phyloP scores from a whole-genome alignment of 2,797 vertebrate species.

The Manis javanica region DNA sequence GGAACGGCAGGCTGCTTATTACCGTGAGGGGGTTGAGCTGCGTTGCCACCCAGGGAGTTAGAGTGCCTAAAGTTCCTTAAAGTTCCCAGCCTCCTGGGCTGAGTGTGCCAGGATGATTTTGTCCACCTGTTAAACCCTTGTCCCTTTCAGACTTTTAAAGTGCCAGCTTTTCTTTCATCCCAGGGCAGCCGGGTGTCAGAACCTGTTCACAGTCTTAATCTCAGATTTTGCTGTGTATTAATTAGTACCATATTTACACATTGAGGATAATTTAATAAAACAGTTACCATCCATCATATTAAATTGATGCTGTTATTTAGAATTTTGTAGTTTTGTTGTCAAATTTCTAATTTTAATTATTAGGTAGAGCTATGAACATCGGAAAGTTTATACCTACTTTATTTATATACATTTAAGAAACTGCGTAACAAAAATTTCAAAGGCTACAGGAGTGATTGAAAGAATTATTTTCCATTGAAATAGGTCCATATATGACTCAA shows the following conservation, averaged over 20 bases:
- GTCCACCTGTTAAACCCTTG: too few species aligned
- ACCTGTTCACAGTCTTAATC: too few species aligned
- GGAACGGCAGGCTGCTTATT: too few species aligned
- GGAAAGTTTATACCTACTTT: not conserved
- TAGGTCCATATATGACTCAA: not conserved
- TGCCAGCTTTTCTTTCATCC: too few species aligned
- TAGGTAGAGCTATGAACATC: not conserved
- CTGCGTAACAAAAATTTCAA: not conserved
- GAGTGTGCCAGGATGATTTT: too few species aligned
- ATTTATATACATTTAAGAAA: slow-evolving; percentile 12
- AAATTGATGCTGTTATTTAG: slow-evolving; percentile 19
- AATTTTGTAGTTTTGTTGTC: slow-evolving; percentile 35
- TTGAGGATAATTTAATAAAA: slow-evolving; percentile 11
- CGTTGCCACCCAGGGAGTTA: too few species aligned
- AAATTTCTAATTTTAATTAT: slow-evolving; percentile 7
- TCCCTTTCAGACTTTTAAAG: too few species aligned
- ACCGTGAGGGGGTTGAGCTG: too few species aligned
- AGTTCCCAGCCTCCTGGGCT: too few species aligned
- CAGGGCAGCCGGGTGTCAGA: too few species aligned
- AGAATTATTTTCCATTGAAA: slow-evolving; percentile 45
- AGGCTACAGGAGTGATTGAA: not conserved
- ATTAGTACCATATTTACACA: not conserved
- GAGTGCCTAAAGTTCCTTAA: too few species aligned
- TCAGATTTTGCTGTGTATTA: not conserved
- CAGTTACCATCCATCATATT: not conserved